Evolutionary conservation across 2,797 vertebrate species (phyloP).

Genomic region (Pantherophis vulpinus): DNA sequence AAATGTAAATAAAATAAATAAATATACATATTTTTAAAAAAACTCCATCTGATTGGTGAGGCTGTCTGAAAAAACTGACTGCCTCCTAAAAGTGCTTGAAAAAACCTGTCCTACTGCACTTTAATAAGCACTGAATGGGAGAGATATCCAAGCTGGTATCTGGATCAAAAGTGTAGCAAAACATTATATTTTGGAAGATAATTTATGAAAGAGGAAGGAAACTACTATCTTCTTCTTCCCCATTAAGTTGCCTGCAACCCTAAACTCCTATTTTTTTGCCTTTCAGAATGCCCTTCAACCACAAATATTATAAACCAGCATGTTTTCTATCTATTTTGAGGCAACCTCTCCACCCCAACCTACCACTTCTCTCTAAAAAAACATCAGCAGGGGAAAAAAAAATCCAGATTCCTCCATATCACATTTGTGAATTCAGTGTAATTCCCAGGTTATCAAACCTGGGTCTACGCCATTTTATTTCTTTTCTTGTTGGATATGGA

Average conservation of each 20-base stretch:
- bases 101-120: background rate
- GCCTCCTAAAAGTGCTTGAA: background rate
- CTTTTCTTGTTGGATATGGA: background rate
- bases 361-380: background rate
- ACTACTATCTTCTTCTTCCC: background rate
- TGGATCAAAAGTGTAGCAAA: background rate
- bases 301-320: background rate
- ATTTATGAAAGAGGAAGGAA: background rate
- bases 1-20: too few relatives aligned
- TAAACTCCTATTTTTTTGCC: background rate
- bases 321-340: background rate
- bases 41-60: too few relatives aligned
- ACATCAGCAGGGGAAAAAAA: background rate
- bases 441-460: background rate
- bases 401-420: background rate
- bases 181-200: background rate
- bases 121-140: background rate
- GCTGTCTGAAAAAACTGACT: background rate
- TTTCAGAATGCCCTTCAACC: background rate
- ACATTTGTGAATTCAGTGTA: background rate
- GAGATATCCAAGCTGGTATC: background rate
- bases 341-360: background rate
- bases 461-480: background rate
- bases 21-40: too few relatives aligned
- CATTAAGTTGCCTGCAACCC: background rate